Conservation (phyloP, 2,797 vertebrate species). For the Karalla daura region DNA sequence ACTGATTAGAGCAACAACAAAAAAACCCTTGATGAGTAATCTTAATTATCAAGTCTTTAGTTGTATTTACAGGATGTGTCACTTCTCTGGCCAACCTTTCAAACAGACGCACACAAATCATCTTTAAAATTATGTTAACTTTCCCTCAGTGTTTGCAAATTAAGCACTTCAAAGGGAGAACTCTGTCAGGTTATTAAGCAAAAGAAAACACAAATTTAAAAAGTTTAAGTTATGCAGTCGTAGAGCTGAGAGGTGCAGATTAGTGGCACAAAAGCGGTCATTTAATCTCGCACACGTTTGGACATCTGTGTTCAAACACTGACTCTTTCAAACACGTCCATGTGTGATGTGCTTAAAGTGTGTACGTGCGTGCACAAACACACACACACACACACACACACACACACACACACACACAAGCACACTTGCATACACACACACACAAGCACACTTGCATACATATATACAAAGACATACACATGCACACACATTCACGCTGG, state of each 20-base stretch:
- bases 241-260: not conserved
- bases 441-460: slow-evolving; percentile 10
- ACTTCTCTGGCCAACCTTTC: not conserved
- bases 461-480: slow-evolving; percentile 15
- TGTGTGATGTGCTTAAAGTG: too few relatives aligned
- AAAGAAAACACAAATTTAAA: not conserved
- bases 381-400: too few relatives aligned
- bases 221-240: not conserved
- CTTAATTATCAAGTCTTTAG: slow-evolving; percentile 10
- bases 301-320: slow-evolving; percentile 30
- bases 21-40: not conserved
- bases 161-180: not conserved
- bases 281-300: slow-evolving; percentile 30
- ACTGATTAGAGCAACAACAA: not conserved
- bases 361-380: too few relatives aligned
- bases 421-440: slow-evolving; percentile 13
- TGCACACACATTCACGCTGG: slow-evolving; percentile 28
- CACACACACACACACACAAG: slow-evolving; percentile 6
- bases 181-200: not conserved
- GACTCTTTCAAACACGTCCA: too few relatives aligned
- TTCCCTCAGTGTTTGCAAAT: not conserved
- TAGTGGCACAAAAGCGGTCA: slow-evolving; percentile 3
- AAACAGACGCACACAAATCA: slow-evolving; percentile 7
- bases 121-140: not conserved
- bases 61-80: slow-evolving; percentile 15